Evolutionary conservation across 1,140 invertebrate genomes (phyloP).

Genomic region (Philaenus spumarius): DNA sequence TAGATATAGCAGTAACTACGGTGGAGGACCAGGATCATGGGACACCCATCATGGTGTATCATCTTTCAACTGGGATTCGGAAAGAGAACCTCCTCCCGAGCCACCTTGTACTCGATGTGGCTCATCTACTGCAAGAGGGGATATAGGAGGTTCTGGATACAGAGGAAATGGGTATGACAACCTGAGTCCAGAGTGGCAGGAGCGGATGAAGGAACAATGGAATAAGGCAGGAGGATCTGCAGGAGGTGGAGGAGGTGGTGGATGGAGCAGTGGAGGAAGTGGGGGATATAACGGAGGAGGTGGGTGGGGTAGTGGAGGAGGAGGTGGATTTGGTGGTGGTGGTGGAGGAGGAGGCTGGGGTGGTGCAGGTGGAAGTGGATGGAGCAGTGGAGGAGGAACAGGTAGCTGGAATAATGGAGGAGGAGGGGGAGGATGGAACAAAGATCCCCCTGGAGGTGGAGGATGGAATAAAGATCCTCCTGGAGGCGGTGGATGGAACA

Average conservation of each 20-base stretch:
- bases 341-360: not conserved
- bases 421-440: conserved; percentile 4
- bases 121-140: not conserved
- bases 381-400: conserved; percentile 1
- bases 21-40: conserved; percentile 16
- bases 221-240: conserved; percentile 6
- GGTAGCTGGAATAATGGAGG: not conserved
- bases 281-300: not conserved
- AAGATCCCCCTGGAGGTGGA: not conserved
- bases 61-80: conserved; percentile 24
- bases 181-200: conserved; percentile 31
- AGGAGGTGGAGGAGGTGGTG: conserved; percentile 2
- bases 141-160: too few species aligned
- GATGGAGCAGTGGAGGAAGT: not conserved
- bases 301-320: conserved; percentile 2
- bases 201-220: conserved; percentile 5
- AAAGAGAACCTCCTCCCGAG: not conserved
- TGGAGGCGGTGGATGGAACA: too few species aligned
- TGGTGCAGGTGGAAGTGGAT: not conserved
- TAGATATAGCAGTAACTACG: conserved; percentile 6
- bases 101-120: conserved; percentile 1
- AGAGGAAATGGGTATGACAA: conserved; percentile 26
- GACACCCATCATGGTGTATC: conserved; percentile 20
- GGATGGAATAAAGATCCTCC: not conserved
- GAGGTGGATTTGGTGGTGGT: not conserved